These are phyloP conservation scores for Tipula helvola DNA, from an alignment of 2,888 invertebrate species.

Conservation along the genomic window DNA sequence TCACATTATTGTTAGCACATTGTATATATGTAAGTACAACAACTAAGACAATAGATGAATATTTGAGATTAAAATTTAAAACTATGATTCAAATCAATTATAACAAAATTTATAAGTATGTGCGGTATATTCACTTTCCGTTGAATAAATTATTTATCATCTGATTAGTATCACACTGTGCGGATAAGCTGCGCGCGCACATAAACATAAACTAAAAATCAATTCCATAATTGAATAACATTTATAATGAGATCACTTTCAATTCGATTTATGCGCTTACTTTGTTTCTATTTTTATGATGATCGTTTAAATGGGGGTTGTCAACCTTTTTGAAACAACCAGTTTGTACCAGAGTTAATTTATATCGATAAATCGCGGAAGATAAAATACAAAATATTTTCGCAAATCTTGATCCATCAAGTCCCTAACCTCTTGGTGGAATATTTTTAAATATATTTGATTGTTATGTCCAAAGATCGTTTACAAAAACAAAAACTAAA, in stretches of 20 bases:
- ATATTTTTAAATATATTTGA: neutral
- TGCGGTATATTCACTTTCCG: neutral
- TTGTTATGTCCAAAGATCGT: neutral
- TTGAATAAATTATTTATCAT: neutral
- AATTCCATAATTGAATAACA: neutral
- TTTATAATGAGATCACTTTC: neutral
- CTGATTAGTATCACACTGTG: neutral
- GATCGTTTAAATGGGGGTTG: neutral
- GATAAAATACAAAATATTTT: neutral
- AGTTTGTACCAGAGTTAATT: neutral
- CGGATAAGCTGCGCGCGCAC: neutral
- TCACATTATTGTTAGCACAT: neutral
- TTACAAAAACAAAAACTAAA: neutral
- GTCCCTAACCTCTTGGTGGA: neutral
- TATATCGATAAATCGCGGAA: neutral
- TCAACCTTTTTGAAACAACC: neutral
- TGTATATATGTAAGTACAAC: neutral
- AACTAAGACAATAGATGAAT: neutral
- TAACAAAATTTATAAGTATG: neutral
- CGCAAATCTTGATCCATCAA: neutral
- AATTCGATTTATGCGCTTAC: neutral
- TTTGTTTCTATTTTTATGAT: neutral
- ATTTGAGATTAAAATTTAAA: neutral
- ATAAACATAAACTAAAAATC: neutral
- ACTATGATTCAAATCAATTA: neutral